These are phyloP conservation scores for Pampus argenteus DNA, from an alignment of 2,797 vertebrate genomes.

Conservation along the genomic window DNA sequence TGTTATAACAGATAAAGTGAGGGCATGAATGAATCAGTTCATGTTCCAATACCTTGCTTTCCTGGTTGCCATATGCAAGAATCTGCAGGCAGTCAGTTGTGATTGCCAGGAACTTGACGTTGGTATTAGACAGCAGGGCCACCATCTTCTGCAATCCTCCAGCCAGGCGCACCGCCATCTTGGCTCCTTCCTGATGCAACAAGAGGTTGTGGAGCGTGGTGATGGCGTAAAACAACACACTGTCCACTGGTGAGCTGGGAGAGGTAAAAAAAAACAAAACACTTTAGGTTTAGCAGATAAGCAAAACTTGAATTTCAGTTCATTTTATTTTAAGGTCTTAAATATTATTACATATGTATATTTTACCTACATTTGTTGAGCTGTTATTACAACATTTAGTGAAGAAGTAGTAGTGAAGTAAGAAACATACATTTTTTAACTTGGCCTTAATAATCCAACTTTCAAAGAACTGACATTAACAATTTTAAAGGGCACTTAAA, in stretches of 20 bases:
- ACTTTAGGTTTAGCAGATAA: background rate
- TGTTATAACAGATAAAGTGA: background rate
- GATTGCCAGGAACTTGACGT: slow-evolving; percentile 98
- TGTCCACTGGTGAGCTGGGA: slow-evolving; percentile 97
- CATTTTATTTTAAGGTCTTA: too few relatives aligned
- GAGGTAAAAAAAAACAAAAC: slow-evolving; percentile 7
- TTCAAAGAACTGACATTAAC: background rate
- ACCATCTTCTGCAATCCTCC: slow-evolving; percentile 99
- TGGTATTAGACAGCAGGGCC: slow-evolving; percentile 97
- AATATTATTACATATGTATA: too few relatives aligned
- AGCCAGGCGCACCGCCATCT: slow-evolving; percentile 98
- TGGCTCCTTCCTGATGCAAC: slow-evolving; percentile 98
- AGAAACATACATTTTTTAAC: too few relatives aligned
- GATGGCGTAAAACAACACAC: slow-evolving; percentile 98
- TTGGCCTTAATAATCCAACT: background rate
- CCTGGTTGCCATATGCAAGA: slow-evolving; percentile 98
- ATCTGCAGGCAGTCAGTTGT: slow-evolving; percentile 99
- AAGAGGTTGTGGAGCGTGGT: slow-evolving; percentile 99
- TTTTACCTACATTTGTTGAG: too few relatives aligned
- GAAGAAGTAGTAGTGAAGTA: too few relatives aligned
- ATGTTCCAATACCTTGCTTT: slow-evolving; percentile 93
- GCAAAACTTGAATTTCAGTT: too few relatives aligned
- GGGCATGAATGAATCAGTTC: background rate
- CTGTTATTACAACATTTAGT: too few relatives aligned
- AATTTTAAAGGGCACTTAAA: background rate